A percentile compares a stretch with the other conserved stretches of the same genome.
Evolutionary conservation across 2,113 vertebrate species (phyloP).

Genomic region (Engraulis encrasicolus): DNA sequence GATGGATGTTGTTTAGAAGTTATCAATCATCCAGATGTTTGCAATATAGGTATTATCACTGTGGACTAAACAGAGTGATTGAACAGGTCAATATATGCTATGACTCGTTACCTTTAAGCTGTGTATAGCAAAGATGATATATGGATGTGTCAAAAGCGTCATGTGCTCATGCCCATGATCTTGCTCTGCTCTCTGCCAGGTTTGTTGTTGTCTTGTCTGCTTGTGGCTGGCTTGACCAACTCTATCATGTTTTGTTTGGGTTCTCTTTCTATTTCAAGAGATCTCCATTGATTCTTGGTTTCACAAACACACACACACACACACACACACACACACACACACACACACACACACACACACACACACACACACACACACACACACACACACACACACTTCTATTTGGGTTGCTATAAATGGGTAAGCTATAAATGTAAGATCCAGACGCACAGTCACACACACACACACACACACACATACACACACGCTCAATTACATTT

Average conservation of each 20-base stretch:
- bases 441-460: background rate
- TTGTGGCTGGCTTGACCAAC: background rate
- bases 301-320: background rate
- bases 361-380: background rate
- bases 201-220: background rate
- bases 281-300: background rate
- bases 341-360: background rate
- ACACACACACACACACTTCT: no score
- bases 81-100: background rate
- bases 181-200: background rate
- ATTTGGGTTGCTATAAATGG: no score
- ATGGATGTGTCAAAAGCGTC: background rate
- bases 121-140: background rate
- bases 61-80: no score
- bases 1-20: no score
- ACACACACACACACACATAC: constrained; percentile 2
- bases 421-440: no score
- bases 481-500: background rate
- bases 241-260: background rate
- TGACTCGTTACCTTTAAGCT: background rate
- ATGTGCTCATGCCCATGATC: background rate
- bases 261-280: background rate
- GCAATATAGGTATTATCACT: no score
- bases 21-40: no score
- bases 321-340: constrained; percentile 8